Percentiles rank a stretch among this genome's conserved stretches.
Conservation (phyloP, 2,797 vertebrate genomes). For the Amniataba percoides region DNA sequence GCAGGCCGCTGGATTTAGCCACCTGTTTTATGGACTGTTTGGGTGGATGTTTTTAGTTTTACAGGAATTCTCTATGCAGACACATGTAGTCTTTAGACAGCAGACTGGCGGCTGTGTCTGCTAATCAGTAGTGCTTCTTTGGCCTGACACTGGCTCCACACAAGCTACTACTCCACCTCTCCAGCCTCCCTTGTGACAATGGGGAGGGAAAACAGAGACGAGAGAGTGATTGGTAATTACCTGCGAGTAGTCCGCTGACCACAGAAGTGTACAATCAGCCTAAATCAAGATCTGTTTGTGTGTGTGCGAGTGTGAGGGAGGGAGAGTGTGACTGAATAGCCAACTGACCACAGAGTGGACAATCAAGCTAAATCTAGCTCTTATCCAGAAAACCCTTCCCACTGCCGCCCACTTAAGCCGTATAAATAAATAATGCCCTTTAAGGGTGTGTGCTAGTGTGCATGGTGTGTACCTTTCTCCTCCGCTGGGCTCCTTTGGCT, state of each 20-base stretch:
- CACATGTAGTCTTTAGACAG: slow-evolving; percentile 50
- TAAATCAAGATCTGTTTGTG: slow-evolving; percentile 62
- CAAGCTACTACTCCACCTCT: slow-evolving; percentile 52
- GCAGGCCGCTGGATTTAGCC: slow-evolving; percentile 71
- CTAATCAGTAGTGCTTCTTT: slow-evolving; percentile 54
- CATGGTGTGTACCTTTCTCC: slow-evolving; percentile 92
- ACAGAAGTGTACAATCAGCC: slow-evolving; percentile 65
- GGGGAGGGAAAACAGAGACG: slow-evolving; percentile 53
- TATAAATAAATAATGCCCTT: slow-evolving; percentile 81
- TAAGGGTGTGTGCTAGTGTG: slow-evolving; percentile 61
- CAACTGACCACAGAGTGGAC: slow-evolving; percentile 80
- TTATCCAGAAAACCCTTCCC: slow-evolving; percentile 72
- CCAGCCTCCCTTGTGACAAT: slow-evolving; percentile 63
- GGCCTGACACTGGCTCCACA: slow-evolving; percentile 59
- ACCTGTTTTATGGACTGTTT: slow-evolving; percentile 79
- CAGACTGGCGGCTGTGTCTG: slow-evolving; percentile 50
- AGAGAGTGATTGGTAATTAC: slow-evolving; percentile 76
- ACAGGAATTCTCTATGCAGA: slow-evolving; percentile 60
- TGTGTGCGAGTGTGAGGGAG: slow-evolving; percentile 14
- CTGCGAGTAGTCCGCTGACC: slow-evolving; percentile 70
- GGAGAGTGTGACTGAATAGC: slow-evolving; percentile 52
- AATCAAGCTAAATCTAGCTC: slow-evolving; percentile 79
- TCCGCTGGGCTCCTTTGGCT: slow-evolving; percentile 93
- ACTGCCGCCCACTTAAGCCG: slow-evolving; percentile 75
- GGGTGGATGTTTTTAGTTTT: slow-evolving; percentile 74